A percentile compares a stretch with the other conserved stretches of the same genome.
These are phyloP conservation scores for Pipistrellus pipistrellus DNA, from an alignment of 2,797 vertebrate genomes.

Conservation along the genomic window DNA sequence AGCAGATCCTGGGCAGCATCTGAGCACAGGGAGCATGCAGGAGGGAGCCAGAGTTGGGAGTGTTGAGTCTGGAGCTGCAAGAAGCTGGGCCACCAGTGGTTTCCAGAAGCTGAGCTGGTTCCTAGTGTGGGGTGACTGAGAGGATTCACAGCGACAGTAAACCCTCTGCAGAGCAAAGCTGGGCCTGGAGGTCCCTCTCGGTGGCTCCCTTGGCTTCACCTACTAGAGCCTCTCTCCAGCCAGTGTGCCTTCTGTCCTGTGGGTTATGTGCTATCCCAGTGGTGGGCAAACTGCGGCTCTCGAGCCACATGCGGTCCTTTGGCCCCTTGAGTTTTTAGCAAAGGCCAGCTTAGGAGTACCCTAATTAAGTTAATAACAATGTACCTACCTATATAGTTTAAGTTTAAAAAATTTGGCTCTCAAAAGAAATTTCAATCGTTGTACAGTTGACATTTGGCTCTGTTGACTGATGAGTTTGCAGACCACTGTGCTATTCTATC, in stretches of 20 bases:
- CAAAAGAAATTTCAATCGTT: too few relatives aligned
- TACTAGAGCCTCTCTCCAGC: background rate
- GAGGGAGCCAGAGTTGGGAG: background rate
- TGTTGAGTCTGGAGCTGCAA: constrained; percentile 9
- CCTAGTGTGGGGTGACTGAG: background rate
- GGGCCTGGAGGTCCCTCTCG: background rate
- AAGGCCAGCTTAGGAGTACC: too few relatives aligned
- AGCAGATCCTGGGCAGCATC: background rate
- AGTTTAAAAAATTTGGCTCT: too few relatives aligned
- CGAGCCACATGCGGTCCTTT: too few relatives aligned
- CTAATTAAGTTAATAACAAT: too few relatives aligned
- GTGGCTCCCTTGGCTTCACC: background rate
- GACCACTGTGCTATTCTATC: too few relatives aligned
- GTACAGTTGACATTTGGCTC: too few relatives aligned
- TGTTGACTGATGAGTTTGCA: too few relatives aligned
- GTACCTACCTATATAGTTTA: too few relatives aligned
- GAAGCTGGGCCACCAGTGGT: background rate
- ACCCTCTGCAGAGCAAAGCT: background rate
- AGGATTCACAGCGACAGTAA: background rate
- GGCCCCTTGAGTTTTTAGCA: too few relatives aligned
- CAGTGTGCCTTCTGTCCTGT: background rate
- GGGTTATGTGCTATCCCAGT: background rate
- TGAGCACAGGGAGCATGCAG: background rate
- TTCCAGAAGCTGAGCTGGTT: background rate
- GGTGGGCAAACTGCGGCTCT: too few relatives aligned